phyloP scores from a whole-genome alignment of 2,797 vertebrate species.

The Crotalus adamanteus region DNA sequence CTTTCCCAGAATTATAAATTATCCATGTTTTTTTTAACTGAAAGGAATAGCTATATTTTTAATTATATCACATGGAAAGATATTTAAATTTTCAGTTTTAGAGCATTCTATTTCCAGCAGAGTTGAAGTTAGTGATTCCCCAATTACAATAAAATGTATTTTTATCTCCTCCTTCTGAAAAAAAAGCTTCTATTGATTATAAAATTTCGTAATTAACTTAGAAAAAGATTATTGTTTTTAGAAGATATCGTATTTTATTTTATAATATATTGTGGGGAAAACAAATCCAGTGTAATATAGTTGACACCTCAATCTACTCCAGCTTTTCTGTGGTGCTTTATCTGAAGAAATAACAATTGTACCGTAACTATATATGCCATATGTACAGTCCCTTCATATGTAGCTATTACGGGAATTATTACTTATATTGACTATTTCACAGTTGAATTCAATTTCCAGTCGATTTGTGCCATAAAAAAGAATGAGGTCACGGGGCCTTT shows the following conservation, averaged over 20 bases:
- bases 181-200: not conserved
- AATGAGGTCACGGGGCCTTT: conserved; percentile 31
- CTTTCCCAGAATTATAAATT: not conserved
- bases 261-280: not conserved
- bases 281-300: not conserved
- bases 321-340: conserved; percentile 1
- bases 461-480: conserved; percentile 20
- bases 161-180: not conserved
- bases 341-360: not conserved
- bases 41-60: not conserved
- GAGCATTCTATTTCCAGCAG: not conserved
- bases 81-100: not conserved
- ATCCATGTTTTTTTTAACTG: not conserved
- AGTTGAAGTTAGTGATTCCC: not conserved
- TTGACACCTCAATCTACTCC: conserved; percentile 25
- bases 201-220: not conserved
- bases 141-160: not conserved
- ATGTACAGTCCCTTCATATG: conserved; percentile 25
- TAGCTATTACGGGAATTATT: conserved; percentile 27
- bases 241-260: not conserved
- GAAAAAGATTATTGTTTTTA: not conserved
- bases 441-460: conserved; percentile 27
- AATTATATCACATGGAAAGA: not conserved
- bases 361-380: not conserved
- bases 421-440: conserved; percentile 46